phyloP scores from a whole-genome alignment of 2,113 vertebrate species.

The Morone saxatilis region DNA sequence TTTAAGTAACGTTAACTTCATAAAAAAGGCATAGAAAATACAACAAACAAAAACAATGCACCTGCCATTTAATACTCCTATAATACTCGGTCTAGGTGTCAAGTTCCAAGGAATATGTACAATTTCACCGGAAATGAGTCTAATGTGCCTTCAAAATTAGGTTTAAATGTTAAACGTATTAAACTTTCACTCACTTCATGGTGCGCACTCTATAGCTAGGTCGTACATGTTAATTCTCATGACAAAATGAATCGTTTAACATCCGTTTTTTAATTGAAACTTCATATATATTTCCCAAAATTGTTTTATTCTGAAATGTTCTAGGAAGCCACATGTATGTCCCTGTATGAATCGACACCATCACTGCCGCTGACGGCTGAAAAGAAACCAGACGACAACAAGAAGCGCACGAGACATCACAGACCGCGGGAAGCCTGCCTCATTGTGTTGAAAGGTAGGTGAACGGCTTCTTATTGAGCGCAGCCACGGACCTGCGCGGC shows the following conservation, averaged over 20 bases:
- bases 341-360: neutral
- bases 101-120: accelerated
- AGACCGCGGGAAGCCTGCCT: slow-evolving; percentile 23
- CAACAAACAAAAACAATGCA: neutral
- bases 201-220: too few species aligned
- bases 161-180: neutral
- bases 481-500: neutral
- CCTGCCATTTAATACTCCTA: slow-evolving; percentile 45
- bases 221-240: accelerated
- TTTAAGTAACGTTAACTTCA: too few species aligned
- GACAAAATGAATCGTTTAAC: too few species aligned
- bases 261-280: neutral
- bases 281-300: accelerated
- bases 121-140: neutral
- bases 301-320: slow-evolving; percentile 28
- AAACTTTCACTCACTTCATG: accelerated
- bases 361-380: neutral
- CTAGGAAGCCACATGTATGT: slow-evolving; percentile 10
- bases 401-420: slow-evolving; percentile 43
- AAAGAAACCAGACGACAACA: slow-evolving; percentile 64
- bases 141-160: neutral
- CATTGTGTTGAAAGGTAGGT: slow-evolving; percentile 29
- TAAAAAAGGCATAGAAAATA: too few species aligned
- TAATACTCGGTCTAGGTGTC: neutral
- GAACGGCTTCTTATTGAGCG: too few species aligned